Evolutionary conservation across 2,888 invertebrate species (phyloP), one percentile per base, ranked within the genome.

Genomic region (Eupithecia subfuscata): DNA sequence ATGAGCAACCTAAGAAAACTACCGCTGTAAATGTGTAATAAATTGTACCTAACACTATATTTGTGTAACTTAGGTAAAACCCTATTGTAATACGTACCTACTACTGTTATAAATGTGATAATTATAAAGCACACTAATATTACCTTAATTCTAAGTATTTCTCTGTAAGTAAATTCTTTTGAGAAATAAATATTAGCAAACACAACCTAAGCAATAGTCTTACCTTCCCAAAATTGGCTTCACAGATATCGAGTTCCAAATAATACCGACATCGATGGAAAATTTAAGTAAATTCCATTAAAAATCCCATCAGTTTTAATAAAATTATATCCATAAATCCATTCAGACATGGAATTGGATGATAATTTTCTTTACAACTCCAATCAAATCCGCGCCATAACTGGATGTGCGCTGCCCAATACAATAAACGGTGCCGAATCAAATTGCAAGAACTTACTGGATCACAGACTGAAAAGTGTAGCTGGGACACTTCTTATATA

Each of bases 361-460:
- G 43, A 45, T 43, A 77, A 75, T 70, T 34, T 63, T 69, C 70
- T 77, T 75, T 75, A 73, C 73, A 64, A 73, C 64, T 60, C 45
- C 65, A 73, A 73, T 73, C 70, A 70, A 68, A 48, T 60, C 30
- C 48, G 48, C 63, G 65, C 74, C 70, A 70, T 75, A 75, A 78
- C 75, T 70, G 75, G 63, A 74, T 72, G 74, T 70, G 71, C 74
- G 69, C 74, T 56, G 69, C 70, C 74, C 70, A 52, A 78, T 78
- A 78, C 78, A 78, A 78, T 78, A 74, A 72, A 75, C 43, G 69
- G 71, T 68, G 73, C 16, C 45, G 71, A 80, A 80, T 79, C 78
- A 73, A 80, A 81, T 81, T 79, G 80, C 75, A 75, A 75, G 75
- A 73, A 67, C 72, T 73, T 70, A 45, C 34, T 30, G 34, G 25